Evolutionary conservation across 2,888 invertebrate genomes (phyloP), one percentile per base, ranked within the genome.

Genomic region (Diploptera punctata): DNA sequence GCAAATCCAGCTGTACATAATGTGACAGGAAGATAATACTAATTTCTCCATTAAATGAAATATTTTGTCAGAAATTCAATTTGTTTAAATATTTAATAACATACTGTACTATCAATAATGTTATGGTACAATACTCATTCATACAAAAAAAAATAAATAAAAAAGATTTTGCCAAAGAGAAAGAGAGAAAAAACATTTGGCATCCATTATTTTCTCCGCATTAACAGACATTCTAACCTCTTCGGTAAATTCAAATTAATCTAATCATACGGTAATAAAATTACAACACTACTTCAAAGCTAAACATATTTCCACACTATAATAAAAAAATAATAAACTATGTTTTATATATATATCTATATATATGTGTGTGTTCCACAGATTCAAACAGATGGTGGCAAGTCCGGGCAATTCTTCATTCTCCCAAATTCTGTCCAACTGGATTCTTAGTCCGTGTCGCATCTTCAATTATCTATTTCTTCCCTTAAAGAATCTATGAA

Each of bases 311-410:
- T 68, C 68, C 67, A 70, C 70, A 74, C 71, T 70, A 72, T 38
- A 62, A 70, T 74, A 74, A 74, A 74, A 74, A 74, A 74, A 74
- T 74, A 72, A 74, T 72, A 73, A 73, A 73, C 73, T 74, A 74
- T 70, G 38, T 67, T 73, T 33, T 73, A n/a, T n/a, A n/a, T n/a
- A n/a, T n/a, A n/a, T n/a, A n/a, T n/a, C n/a, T n/a, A n/a, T 65
- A 61, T 73, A 67, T 70, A 57, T 70, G 62, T 65, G 33, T 73
- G 52, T 67, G 70, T 57, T 33, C 57, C 57, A 70, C 69, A 71
- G 62, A 68, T 60, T 49, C 57, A 67, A 69, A 44, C 31, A 61
- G 74, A 74, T 74, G 74, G 74, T 74, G 74, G 74, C 74, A 71
- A 74, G 74, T 74, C 70, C 67, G 65, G 47, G 61, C 52, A 70